These are phyloP conservation scores for Rhinoptilus africanus DNA, from an alignment of 2,113 vertebrate species.

Conservation along the genomic window DNA sequence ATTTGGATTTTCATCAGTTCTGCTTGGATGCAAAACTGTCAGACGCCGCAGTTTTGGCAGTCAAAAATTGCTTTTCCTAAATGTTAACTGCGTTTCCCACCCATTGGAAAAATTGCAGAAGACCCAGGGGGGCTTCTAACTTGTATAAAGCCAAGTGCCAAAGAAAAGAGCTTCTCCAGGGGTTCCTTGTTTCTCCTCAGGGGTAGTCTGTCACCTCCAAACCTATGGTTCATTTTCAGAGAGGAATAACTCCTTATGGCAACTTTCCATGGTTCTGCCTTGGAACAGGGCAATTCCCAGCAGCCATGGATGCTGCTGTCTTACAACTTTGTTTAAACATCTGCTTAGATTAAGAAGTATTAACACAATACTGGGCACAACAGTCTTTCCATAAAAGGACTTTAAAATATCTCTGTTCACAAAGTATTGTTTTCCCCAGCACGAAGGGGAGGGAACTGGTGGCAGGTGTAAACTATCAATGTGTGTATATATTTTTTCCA, in stretches of 20 bases:
- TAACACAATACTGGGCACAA: neutral
- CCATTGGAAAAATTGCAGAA: slow-evolving; percentile 64
- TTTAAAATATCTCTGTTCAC: neutral
- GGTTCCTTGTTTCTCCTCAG: slow-evolving; percentile 65
- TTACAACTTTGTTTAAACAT: slow-evolving; percentile 46
- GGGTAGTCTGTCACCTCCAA: slow-evolving; percentile 61
- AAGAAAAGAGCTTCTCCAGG: slow-evolving; percentile 62
- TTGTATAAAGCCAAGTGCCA: slow-evolving; percentile 10
- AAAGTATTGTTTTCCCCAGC: neutral
- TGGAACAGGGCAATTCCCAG: slow-evolving; percentile 21
- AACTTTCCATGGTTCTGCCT: slow-evolving; percentile 27
- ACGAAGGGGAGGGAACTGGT: neutral
- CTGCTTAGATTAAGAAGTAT: slow-evolving; percentile 47
- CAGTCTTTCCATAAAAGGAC: neutral
- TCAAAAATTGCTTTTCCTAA: slow-evolving; percentile 59
- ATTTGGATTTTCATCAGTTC: slow-evolving; percentile 70
- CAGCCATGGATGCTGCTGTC: neutral
- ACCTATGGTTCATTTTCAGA: neutral
- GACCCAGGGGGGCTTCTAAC: slow-evolving; percentile 55
- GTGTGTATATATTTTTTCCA: neutral
- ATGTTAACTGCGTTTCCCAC: slow-evolving; percentile 67
- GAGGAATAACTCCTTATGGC: slow-evolving; percentile 47
- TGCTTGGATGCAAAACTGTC: slow-evolving; percentile 61
- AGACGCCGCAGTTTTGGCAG: slow-evolving; percentile 62
- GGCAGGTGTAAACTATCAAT: slow-evolving; percentile 26